A percentile compares a stretch with the other conserved stretches of the same genome.
Conservation (phyloP, 2,888 invertebrate genomes). For the Sinotaia quadrata region DNA sequence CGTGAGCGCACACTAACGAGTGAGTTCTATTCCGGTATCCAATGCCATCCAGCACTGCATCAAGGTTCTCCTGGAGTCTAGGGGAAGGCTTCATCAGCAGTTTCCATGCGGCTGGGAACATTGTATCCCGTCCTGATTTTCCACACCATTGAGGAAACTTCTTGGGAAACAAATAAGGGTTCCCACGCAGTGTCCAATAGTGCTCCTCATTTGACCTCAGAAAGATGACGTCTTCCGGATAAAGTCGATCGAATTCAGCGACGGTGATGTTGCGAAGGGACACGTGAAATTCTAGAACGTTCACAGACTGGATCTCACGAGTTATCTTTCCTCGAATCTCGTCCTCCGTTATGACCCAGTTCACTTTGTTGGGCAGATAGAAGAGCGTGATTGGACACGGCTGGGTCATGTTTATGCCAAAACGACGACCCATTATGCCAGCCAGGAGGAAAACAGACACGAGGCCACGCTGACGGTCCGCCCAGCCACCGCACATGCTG, state of each 20-base stretch:
- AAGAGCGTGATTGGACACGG: slow-evolving; percentile 38
- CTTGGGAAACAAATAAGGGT: slow-evolving; percentile 8
- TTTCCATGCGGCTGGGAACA: slow-evolving; percentile 30
- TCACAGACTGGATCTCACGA: slow-evolving; percentile 13
- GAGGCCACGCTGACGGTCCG: slow-evolving; percentile 40
- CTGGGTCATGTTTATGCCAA: slow-evolving; percentile 36
- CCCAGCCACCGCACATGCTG: slow-evolving; percentile 39
- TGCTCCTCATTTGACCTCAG: slow-evolving; percentile 31
- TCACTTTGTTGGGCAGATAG: slow-evolving; percentile 35
- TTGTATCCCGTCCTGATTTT: neutral
- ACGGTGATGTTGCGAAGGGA: slow-evolving; percentile 5
- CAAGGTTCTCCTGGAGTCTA: slow-evolving; percentile 19
- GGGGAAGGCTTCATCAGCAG: slow-evolving; percentile 32
- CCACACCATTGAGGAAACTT: slow-evolving; percentile 33
- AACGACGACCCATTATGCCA: slow-evolving; percentile 27
- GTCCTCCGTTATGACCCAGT: slow-evolving; percentile 30
- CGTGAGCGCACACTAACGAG: slow-evolving; percentile 32
- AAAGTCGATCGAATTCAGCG: slow-evolving; percentile 32
- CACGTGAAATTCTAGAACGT: neutral
- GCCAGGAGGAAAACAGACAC: slow-evolving; percentile 35
- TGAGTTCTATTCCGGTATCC: neutral
- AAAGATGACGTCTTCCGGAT: slow-evolving; percentile 38
- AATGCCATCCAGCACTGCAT: slow-evolving; percentile 19
- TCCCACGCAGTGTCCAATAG: neutral
- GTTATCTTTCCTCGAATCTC: slow-evolving; percentile 29